Evolutionary conservation across 2,113 vertebrate genomes (phyloP), one percentile per base, ranked within the genome.

Genomic region (Baryphthengus martii): DNA sequence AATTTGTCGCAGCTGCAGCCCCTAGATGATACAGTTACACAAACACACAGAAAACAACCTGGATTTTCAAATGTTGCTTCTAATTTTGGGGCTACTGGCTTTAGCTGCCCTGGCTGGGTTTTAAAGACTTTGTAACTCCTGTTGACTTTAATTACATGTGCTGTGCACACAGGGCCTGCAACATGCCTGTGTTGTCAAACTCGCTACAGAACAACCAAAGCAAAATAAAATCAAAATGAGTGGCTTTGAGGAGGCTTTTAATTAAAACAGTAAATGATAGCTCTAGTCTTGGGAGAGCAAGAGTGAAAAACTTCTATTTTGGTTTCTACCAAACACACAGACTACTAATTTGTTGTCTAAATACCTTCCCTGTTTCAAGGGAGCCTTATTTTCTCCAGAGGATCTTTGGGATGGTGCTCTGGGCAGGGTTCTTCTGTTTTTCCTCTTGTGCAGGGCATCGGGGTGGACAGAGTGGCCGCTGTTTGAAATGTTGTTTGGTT

Each of bases 241-340:
- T 93, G 80, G 68, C 28, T 94, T 93, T 40, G 61, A 83, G 88
- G 74, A 88, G 68, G 56, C 45, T 96, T 97, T 95, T 91, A 95
- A 96, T 97, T 97, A 88, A 95, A 90, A 61, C 39, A 11, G 59
- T 62, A 91, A 96, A 97, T 96, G 79, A 94, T 78, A 93, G 82
- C 63, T 88, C 28, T 86, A 20, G 82, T 74, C 92, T 75, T 94
- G 40, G 76, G 76, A 92, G 11, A 78, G n/a, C 42, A 84, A 94
- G 25, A 77, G 82, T 7, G 1, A 35, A 29, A 61, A 26, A 28
- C n/a, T 84, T 90, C 73, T 82, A 26, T 95, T 97, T 83, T 76
- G 53, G 86, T 93, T 82, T 56, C 66, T 17, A 25, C 65, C 44
- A 62, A 83, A 72, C 15, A 17, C 16, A 61, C n/a, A 71, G 83